Conservation (phyloP, 2,888 invertebrate species). For the Tiliacea aurago region DNA sequence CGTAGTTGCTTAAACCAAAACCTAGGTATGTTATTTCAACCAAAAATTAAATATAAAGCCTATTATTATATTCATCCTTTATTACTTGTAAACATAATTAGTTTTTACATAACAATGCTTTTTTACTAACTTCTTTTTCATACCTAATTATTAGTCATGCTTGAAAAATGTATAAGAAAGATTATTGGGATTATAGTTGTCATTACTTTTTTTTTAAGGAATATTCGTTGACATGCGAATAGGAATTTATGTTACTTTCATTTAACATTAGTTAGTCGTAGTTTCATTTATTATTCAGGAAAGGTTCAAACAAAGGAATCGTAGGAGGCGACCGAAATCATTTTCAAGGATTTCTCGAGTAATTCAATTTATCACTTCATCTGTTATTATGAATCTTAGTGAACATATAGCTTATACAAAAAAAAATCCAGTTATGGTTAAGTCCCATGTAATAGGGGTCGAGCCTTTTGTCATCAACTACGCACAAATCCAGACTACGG, state of each 20-base stretch:
- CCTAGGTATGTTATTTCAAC: too few species aligned
- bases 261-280: constrained; percentile 4
- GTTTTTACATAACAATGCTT: not conserved
- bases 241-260: not conserved
- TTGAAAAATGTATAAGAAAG: too few species aligned
- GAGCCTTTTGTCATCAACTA: not conserved
- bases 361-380: constrained; percentile 51
- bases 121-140: not conserved
- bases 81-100: not conserved
- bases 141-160: too few species aligned
- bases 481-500: not conserved
- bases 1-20: not conserved
- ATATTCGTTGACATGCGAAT: not conserved
- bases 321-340: constrained; percentile 15
- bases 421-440: not conserved
- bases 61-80: not conserved
- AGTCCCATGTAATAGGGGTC: not conserved
- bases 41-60: not conserved
- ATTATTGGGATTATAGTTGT: not conserved
- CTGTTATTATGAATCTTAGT: constrained; percentile 35
- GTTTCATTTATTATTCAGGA: constrained; percentile 44
- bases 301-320: constrained; percentile 37
- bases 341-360: constrained; percentile 30
- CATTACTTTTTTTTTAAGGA: not conserved
- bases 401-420: too few species aligned